Evolutionary conservation across 2,113 vertebrate species (phyloP), one percentile per base, ranked within the genome.

Genomic region (Lasiurus cinereus): DNA sequence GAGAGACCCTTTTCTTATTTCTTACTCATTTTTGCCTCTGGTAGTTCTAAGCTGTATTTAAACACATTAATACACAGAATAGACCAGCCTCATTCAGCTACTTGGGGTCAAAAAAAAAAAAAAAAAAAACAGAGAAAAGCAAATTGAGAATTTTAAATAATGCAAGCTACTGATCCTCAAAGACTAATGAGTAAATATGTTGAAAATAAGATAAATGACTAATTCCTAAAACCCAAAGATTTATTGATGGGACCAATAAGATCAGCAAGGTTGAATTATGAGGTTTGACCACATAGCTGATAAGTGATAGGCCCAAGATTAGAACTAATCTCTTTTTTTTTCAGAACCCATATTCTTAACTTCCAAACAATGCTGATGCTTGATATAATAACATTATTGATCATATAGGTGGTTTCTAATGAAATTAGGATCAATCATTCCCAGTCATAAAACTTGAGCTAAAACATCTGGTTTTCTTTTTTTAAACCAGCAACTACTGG

Each of bases 171-270:
- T 52, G 31, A 48, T 91, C 54, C 66, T 86, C 83, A 73, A 87
- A 91, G 59, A 92, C 29, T 66, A 77, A 82, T 46, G 43, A n/a
- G 13, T 66, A 14, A 67, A 22, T 87, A 90, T 19, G 7, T 39
- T 78, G 48, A 95, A 91, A 86, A 74, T 77, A 48, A 95, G 46
- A 93, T 78, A 88, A 91, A 89, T 67, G 39, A 73, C 27, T 83
- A 91, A 93, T 62, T 91, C 39, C 79, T 88, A 82, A 94, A 83
- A 24, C 7, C 29, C 69, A 89, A 69, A 66, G 54, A 64, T 64
- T 27, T 77, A 88, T 48, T 82, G 86, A 91, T 33, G 33, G 77
- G 82, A 31, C 6, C 62, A 54, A 2, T 4, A 56, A 64, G 43
- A 6, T 13, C 69, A 56, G 54, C 16, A 12, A 90, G 39, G 56